Conservation (phyloP, 2,888 invertebrate species). For the Dryococelus australis region DNA sequence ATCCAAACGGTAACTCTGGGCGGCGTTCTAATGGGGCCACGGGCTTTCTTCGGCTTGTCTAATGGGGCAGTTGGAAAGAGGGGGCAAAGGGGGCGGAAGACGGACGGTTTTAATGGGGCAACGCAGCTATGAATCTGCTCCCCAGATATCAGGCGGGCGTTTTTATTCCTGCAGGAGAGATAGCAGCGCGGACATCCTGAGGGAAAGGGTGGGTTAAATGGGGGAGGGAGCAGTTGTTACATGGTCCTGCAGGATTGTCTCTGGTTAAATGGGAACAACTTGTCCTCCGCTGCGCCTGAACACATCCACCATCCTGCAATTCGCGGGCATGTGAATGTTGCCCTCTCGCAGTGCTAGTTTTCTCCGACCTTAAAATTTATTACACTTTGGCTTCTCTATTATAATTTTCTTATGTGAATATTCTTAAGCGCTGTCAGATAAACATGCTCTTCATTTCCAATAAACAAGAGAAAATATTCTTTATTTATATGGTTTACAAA, state of each 20-base stretch:
- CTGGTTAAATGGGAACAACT: slow-evolving; percentile 16
- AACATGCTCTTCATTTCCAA: neutral
- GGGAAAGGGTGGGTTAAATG: slow-evolving; percentile 9
- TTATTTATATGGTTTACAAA: too few relatives aligned
- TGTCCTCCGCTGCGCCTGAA: neutral
- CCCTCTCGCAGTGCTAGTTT: neutral
- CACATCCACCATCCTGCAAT: neutral
- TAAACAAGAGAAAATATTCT: too few relatives aligned
- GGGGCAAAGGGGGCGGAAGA: slow-evolving; percentile 27
- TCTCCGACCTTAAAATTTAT: neutral
- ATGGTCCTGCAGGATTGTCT: slow-evolving; percentile 3
- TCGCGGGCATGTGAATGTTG: neutral
- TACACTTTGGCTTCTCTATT: neutral
- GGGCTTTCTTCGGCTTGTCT: slow-evolving; percentile 45
- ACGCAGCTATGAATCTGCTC: slow-evolving; percentile 21
- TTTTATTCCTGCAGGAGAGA: slow-evolving; percentile 16
- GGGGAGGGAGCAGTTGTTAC: slow-evolving; percentile 16
- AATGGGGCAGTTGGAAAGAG: slow-evolving; percentile 42
- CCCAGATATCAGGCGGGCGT: slow-evolving; percentile 16
- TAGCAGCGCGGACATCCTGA: slow-evolving; percentile 10
- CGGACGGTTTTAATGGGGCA: slow-evolving; percentile 29
- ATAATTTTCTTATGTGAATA: neutral
- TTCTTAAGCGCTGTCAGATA: neutral
- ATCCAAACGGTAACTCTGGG: slow-evolving; percentile 43
- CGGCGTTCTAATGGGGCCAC: slow-evolving; percentile 44